Conservation (phyloP, 2,797 vertebrate genomes). For the Trachurus trachurus region DNA sequence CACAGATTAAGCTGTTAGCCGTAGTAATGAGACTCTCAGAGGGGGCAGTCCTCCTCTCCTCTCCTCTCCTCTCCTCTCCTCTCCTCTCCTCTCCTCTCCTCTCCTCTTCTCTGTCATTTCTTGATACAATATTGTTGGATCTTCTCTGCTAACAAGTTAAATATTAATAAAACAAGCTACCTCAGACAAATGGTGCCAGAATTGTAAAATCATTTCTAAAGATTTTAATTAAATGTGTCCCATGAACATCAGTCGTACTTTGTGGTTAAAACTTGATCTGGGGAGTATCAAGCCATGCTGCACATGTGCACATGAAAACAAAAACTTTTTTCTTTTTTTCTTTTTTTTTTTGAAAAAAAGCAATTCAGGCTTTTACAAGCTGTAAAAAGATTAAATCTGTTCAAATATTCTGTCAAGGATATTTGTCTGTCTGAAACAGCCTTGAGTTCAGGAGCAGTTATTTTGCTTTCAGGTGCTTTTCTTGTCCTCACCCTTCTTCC, state of each 20-base stretch:
- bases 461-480: slow-evolving; percentile 24
- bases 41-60: slow-evolving; percentile 6
- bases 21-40: slow-evolving; percentile 35
- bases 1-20: slow-evolving; percentile 44
- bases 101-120: slow-evolving; percentile 32
- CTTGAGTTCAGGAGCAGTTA: slow-evolving; percentile 29
- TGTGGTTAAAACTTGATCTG: background rate
- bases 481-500: background rate
- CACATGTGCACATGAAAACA: background rate
- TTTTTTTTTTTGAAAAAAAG: background rate
- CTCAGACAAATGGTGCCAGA: no score
- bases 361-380: background rate
- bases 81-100: slow-evolving; percentile 13
- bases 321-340: background rate
- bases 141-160: background rate
- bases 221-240: background rate
- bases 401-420: background rate
- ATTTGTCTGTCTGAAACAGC: slow-evolving; percentile 18
- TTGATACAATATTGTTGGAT: background rate
- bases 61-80: slow-evolving; percentile 16
- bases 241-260: background rate
- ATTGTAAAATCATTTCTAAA: no score
- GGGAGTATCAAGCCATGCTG: background rate
- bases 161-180: no score
- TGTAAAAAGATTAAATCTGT: background rate